These are phyloP conservation scores for Cheilosia vulpina DNA, from an alignment of 2,888 invertebrate genomes.

Conservation along the genomic window DNA sequence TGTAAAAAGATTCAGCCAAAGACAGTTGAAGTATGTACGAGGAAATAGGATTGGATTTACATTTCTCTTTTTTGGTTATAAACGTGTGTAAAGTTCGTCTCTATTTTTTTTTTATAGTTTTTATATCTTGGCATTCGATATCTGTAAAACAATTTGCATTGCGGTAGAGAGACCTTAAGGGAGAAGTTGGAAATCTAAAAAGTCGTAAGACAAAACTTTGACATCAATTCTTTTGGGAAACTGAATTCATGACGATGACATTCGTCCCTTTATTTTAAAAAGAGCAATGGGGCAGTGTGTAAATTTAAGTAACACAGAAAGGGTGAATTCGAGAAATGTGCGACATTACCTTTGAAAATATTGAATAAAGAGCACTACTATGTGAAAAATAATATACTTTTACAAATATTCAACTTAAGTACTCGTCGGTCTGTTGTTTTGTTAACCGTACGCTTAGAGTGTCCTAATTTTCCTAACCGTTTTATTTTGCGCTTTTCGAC, in stretches of 20 bases:
- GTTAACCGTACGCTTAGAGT: too few relatives aligned
- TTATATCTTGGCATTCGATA: slow-evolving; percentile 21
- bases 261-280: background rate
- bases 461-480: too few relatives aligned
- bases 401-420: too few relatives aligned
- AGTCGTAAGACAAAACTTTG: slow-evolving; percentile 8
- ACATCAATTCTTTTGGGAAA: slow-evolving; percentile 11
- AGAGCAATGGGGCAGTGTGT: background rate
- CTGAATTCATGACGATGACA: background rate
- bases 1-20: slow-evolving; percentile 18
- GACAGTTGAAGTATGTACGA: slow-evolving; percentile 1
- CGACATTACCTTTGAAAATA: too few relatives aligned
- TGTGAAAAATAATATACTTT: too few relatives aligned
- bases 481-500: too few relatives aligned
- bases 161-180: slow-evolving; percentile 11
- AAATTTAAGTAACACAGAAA: background rate
- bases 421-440: too few relatives aligned
- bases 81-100: background rate
- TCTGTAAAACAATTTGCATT: slow-evolving; percentile 41
- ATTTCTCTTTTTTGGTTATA: background rate
- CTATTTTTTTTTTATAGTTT: background rate
- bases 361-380: too few relatives aligned
- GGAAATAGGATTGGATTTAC: slow-evolving; percentile 16
- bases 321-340: background rate
- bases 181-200: slow-evolving; percentile 12